Evolutionary conservation across 2,113 vertebrate genomes (phyloP).

Genomic region (Cariama cristata): DNA sequence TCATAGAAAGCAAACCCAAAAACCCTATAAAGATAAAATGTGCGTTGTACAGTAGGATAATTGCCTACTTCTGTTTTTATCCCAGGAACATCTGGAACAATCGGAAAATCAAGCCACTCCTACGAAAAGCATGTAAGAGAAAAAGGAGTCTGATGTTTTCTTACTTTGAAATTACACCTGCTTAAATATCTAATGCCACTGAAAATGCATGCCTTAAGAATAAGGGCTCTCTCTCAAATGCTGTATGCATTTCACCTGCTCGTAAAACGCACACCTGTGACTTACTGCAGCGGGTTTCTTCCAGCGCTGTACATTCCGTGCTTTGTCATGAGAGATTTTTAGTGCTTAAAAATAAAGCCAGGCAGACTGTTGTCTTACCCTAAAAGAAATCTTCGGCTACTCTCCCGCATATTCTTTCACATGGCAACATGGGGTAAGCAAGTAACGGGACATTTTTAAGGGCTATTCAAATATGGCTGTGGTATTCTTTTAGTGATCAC

Average conservation of each 20-base stretch:
- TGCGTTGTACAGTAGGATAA: neutral
- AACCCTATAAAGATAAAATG: neutral
- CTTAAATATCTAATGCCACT: neutral
- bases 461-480: neutral
- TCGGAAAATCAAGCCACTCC: neutral
- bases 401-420: neutral
- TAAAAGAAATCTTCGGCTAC: neutral
- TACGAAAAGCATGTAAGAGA: neutral
- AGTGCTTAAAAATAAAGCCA: constrained; percentile 6
- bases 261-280: neutral
- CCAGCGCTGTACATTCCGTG: neutral
- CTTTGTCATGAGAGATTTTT: neutral
- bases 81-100: neutral
- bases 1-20: constrained; percentile 7
- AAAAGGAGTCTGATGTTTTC: neutral
- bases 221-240: neutral
- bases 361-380: neutral
- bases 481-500: neutral
- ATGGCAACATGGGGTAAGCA: neutral
- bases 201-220: neutral
- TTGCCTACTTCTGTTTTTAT: constrained; percentile 3
- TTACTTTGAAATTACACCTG: neutral
- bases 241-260: neutral
- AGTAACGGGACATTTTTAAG: neutral
- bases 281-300: neutral